Percentiles rank a stretch among this genome's conserved stretches.
These are phyloP conservation scores for Zosterops pallidus DNA, from an alignment of 2,113 vertebrate genomes.

Conservation along the genomic window DNA sequence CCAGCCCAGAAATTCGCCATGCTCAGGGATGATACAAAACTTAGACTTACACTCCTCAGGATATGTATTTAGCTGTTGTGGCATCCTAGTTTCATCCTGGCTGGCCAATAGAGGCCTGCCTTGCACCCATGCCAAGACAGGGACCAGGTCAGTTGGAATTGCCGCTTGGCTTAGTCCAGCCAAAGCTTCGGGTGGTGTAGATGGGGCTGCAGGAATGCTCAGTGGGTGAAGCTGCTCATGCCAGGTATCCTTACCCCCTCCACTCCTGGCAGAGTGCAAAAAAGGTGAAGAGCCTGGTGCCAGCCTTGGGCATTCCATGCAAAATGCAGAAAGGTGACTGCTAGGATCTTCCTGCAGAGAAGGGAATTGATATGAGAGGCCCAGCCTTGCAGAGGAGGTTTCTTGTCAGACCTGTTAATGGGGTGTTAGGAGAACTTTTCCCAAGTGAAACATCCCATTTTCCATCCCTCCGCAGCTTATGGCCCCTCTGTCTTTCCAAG, in stretches of 20 bases:
- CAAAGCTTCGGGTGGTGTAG: not conserved
- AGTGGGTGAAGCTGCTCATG: rapidly evolving
- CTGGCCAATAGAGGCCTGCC: not conserved
- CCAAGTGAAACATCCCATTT: not conserved
- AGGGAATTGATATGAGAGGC: not conserved
- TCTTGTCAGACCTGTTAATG: not conserved
- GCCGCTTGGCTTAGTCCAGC: not conserved
- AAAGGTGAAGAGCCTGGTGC: not conserved
- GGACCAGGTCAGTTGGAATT: not conserved
- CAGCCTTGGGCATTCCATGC: not conserved
- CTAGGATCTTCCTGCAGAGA: not conserved
- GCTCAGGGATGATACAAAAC: not conserved
- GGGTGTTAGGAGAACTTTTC: not conserved
- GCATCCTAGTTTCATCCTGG: not conserved
- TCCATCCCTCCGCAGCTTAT: rapidly evolving
- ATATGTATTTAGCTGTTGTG: not conserved
- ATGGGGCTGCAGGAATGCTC: not conserved
- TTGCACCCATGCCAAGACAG: not conserved
- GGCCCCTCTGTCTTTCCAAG: not conserved
- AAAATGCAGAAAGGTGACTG: not conserved
- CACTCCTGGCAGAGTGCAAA: not conserved
- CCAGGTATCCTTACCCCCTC: not conserved
- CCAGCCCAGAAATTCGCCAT: rapidly evolving
- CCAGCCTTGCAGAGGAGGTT: not conserved
- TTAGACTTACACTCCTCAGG: not conserved